These are phyloP conservation scores for Pantherophis vulpinus DNA, from an alignment of 2,797 vertebrate species.

Conservation along the genomic window DNA sequence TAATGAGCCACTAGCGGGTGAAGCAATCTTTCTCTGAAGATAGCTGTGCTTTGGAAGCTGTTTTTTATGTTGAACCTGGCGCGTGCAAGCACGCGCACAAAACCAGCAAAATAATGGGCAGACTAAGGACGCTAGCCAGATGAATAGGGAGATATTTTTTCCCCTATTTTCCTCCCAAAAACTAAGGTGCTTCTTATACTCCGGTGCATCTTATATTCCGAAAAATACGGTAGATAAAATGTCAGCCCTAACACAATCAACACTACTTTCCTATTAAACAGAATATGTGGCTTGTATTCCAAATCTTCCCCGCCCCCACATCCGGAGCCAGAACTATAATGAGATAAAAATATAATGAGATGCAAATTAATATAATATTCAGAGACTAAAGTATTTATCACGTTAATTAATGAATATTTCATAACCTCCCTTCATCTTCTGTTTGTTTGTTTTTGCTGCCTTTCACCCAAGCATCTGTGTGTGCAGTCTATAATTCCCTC, in stretches of 20 bases:
- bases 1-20: too few species aligned
- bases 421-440: not conserved
- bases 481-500: not conserved
- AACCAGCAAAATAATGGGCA: too few species aligned
- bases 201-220: too few species aligned
- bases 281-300: not conserved
- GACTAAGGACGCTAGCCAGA: too few species aligned
- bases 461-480: not conserved
- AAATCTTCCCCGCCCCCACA: not conserved
- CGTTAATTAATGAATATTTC: not conserved
- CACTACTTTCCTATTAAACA: not conserved
- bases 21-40: too few species aligned
- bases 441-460: not conserved
- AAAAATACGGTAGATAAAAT: not conserved
- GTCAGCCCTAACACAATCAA: not conserved
- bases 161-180: too few species aligned
- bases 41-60: too few species aligned
- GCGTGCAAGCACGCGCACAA: too few species aligned
- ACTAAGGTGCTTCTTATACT: too few species aligned
- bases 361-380: not conserved
- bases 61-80: too few species aligned
- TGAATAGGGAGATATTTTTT: too few species aligned
- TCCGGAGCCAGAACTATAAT: not conserved
- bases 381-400: not conserved
- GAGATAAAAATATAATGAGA: not conserved